These are phyloP conservation scores for Cantharis flavilabris DNA, from an alignment of 2,888 invertebrate species.

Conservation along the genomic window DNA sequence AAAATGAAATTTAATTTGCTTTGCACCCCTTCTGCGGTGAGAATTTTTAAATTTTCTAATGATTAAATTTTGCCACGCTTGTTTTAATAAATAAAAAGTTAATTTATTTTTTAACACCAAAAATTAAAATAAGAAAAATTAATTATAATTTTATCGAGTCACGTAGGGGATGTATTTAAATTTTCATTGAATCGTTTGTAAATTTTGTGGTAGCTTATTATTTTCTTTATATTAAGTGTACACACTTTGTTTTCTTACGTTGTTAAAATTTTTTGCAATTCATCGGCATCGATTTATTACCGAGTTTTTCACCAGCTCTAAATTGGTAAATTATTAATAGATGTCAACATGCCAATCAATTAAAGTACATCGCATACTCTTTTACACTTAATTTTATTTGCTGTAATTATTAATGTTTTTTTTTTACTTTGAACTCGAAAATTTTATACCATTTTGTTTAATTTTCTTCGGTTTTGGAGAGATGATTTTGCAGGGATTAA, in stretches of 20 bases:
- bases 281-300: slow-evolving; percentile 20
- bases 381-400: neutral
- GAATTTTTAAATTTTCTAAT: neutral
- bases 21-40: neutral
- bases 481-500: slow-evolving; percentile 7
- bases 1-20: neutral
- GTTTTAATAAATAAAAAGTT: neutral
- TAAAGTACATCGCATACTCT: neutral
- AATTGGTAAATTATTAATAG: slow-evolving; percentile 21
- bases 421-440: neutral
- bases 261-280: slow-evolving; percentile 20
- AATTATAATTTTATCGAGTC: slow-evolving; percentile 4
- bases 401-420: neutral
- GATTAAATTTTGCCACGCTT: neutral
- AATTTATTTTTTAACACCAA: neutral
- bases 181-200: neutral
- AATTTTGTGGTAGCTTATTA: neutral
- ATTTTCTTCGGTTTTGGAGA: neutral
- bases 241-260: slow-evolving; percentile 16
- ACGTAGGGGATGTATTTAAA: neutral
- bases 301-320: slow-evolving; percentile 2
- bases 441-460: neutral
- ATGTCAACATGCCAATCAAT: slow-evolving; percentile 6
- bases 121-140: neutral
- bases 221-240: slow-evolving; percentile 13